Evolutionary conservation across 2,888 invertebrate species (phyloP).

Genomic region (Chaetoderma sp.): DNA sequence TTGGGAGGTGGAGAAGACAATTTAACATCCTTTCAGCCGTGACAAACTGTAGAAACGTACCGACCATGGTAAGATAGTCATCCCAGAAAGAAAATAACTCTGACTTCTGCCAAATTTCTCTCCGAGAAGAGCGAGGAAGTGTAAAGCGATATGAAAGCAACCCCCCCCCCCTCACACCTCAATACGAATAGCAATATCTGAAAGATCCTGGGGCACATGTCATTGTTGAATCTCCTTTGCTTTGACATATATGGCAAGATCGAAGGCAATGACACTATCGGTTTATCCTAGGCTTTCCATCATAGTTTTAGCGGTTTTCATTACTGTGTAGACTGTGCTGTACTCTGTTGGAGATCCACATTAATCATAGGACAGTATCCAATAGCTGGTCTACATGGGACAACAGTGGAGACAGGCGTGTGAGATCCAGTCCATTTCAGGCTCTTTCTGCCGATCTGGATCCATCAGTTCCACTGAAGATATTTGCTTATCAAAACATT

Average conservation of each 20-base stretch:
- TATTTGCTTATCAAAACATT: too few relatives aligned
- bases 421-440: neutral
- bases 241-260: neutral
- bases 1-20: neutral
- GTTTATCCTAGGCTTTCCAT: too few relatives aligned
- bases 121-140: neutral
- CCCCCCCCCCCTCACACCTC: too few relatives aligned
- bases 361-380: neutral
- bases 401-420: neutral
- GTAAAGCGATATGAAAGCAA: neutral
- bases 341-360: neutral
- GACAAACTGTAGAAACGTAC: neutral
- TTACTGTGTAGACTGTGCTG: too few relatives aligned
- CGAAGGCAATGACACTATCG: neutral
- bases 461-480: neutral
- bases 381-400: neutral
- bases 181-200: neutral
- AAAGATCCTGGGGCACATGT: neutral
- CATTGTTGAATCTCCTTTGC: neutral
- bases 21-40: neutral
- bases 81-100: neutral
- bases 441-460: neutral
- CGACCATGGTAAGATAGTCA: too few relatives aligned
- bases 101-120: neutral
- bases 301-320: too few relatives aligned